Evolutionary conservation across 2,113 vertebrate species (phyloP), one percentile per base, ranked within the genome.

Genomic region (Channa argus): DNA sequence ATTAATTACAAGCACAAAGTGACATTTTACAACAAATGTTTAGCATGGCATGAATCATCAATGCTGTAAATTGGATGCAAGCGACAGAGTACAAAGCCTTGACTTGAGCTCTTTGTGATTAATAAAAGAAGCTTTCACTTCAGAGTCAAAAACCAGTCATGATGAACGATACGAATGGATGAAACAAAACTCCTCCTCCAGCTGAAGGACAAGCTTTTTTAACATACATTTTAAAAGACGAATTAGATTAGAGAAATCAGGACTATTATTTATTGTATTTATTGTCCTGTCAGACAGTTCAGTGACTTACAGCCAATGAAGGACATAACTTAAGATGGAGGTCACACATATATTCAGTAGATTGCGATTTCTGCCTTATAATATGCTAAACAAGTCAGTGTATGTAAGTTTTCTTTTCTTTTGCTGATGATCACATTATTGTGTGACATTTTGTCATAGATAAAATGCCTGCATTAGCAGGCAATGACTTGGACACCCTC

Each of bases 1-100:
- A 96, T 95, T 96, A 95, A 95, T 95, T 94, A 91, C 92, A 95
- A 96, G 95, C 87, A 92, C 89, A 83, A 94, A 94, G 93, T 96
- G 95, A 96, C 95, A 96, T 96, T 95, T 96, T 96, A 95, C 95
- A 96, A 92, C 94, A 93, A 94, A 95, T 95, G 93, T 94, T 95
- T 95, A 95, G 94, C 94, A 95, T 94, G 93, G 93, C 91, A 93
- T 93, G 92, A 96, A 94, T 95, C 94, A 92, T 92, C 87, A 89
- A 90, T 85, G 94, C 91, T 91, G 92, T 91, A 94, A 92, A 94
- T 91, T 90, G 89, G 90, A 93, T 92, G 91, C 90, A 87, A 91
- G 87, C 89, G 82, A 90, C 56, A 82, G 88, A 90, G 90, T 90
- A 86, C 82, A 89, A 87, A 94, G 92, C 90, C 90, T 91, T 91